Evolutionary conservation across 64 coral and sea anemone species (phyloP), one percentile per base, ranked within the genome.

Genomic region (Actinia equina): DNA sequence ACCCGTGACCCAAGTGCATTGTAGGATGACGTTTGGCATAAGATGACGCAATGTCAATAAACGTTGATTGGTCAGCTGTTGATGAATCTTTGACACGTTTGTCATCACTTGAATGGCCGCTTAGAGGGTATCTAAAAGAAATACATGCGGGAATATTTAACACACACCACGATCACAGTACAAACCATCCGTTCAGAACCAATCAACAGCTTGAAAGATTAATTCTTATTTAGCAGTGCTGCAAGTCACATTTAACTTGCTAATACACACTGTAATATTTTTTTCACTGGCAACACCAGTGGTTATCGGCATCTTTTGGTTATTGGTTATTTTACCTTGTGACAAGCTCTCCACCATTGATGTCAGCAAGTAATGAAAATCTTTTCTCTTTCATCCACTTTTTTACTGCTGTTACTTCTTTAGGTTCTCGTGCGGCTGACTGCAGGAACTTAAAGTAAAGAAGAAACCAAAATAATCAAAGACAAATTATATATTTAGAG

Each of bases 261-360:
- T 8, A 49, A 49, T 49, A 49, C 46, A 49, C 4, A 8, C 46
- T 49, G 46, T 8, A 49, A 8, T 49, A 8, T 49, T 49, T 4
- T 49, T 49, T 49, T 49, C 55, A 7, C 55, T 8, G 55, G 2
- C 55, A 57, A 57, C 15, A 57, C 10, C 7, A 57, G 0, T 57
- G 11, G 7, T 57, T 57, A 16, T 57, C 15, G 11, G 55, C 55
- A 57, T 14, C 55, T 57, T 57, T 57, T n/a, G n/a, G 45, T 20
- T 52, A 6, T 81, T 52, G 5, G 10, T 9, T 16, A 27, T n/a
- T 41, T 49, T 85, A 99, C 97, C 97, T 91, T 43, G 88, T 88
- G 25, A 95, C 93, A 26, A 99, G 69, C 54, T 91, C 88, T 54
- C 97, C 97, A 83, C 90, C 97, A 88, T 92, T 92, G 25, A 99